phyloP scores from a whole-genome alignment of 1,140 invertebrate species.

The Drosophila bifasciata region DNA sequence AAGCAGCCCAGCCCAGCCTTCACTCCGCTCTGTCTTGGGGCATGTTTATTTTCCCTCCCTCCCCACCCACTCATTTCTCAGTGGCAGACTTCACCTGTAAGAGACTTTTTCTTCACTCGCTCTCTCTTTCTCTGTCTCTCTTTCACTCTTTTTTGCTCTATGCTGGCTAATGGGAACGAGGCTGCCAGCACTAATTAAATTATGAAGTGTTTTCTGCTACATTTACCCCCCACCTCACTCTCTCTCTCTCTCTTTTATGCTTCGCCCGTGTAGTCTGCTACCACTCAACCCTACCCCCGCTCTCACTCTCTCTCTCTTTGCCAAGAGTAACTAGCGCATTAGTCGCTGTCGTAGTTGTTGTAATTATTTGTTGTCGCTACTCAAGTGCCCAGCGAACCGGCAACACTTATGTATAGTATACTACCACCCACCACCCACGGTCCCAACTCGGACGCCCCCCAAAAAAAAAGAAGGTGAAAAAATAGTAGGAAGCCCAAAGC shows the following conservation, averaged over 20 bases:
- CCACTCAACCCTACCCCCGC: background rate
- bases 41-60: no score
- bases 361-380: slow-evolving; percentile 35
- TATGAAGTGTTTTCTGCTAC: slow-evolving; percentile 78
- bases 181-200: slow-evolving; percentile 77
- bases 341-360: slow-evolving; percentile 14
- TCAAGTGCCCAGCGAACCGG: slow-evolving; percentile 68
- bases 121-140: slow-evolving; percentile 11
- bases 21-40: no score
- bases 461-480: background rate
- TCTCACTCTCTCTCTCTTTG: no score
- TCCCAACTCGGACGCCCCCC: background rate
- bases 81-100: no score
- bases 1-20: background rate
- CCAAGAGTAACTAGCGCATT: slow-evolving; percentile 33
- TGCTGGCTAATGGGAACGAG: slow-evolving; percentile 45
- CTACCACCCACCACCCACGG: slow-evolving; percentile 13
- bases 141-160: slow-evolving; percentile 16
- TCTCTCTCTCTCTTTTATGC: background rate
- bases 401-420: slow-evolving; percentile 52
- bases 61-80: no score
- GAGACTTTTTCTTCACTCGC: background rate
- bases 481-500: slow-evolving; percentile 28
- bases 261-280: no score
- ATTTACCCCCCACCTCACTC: slow-evolving; percentile 41